phyloP scores from a whole-genome alignment of 2,888 invertebrate genomes.

The Platynereis dumerilii region DNA sequence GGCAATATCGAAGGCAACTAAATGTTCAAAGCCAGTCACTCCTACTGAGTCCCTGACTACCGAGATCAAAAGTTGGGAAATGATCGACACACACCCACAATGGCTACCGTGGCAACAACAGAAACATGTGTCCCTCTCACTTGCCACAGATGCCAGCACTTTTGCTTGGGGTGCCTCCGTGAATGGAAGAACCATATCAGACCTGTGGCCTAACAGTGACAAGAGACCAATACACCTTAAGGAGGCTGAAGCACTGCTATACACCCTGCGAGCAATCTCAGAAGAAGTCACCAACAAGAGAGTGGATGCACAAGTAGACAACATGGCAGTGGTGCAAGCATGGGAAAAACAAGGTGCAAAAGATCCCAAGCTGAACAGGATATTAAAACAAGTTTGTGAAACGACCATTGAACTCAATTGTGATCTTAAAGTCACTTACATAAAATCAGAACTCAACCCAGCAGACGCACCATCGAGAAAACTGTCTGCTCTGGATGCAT shows the following conservation, averaged over 20 bases:
- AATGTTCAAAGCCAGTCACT: too few relatives aligned
- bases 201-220: too few relatives aligned
- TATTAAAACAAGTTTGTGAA: neutral
- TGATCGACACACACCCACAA: too few relatives aligned
- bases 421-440: neutral
- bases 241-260: neutral
- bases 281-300: neutral
- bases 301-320: neutral
- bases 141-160: too few relatives aligned
- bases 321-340: neutral
- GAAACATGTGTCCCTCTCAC: too few relatives aligned
- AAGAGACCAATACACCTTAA: neutral
- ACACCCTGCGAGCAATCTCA: neutral
- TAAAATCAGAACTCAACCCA: neutral
- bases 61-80: too few relatives aligned
- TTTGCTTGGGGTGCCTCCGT: too few relatives aligned
- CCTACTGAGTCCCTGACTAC: too few relatives aligned
- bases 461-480: neutral
- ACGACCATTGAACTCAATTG: too few relatives aligned
- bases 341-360: neutral
- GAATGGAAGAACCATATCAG: too few relatives aligned
- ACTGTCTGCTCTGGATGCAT: neutral
- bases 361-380: neutral
- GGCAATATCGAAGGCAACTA: too few relatives aligned
- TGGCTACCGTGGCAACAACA: too few relatives aligned